Conservation (phyloP, 2,888 invertebrate genomes). For the Cetonia aurata region DNA sequence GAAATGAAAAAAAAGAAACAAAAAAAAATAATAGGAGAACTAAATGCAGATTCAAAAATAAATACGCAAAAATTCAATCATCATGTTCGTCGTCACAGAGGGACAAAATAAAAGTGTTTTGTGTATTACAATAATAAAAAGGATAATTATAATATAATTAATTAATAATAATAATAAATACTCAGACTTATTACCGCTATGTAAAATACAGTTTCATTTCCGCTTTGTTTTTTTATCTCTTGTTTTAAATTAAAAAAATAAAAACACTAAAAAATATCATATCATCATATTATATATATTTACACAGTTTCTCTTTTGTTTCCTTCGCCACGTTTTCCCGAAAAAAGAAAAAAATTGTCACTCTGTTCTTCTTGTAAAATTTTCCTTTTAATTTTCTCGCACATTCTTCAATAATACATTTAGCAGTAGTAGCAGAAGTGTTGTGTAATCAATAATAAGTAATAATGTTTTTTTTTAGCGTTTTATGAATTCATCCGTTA, state of each 20-base stretch:
- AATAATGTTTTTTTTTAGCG: no score
- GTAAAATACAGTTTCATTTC: conserved; percentile 56
- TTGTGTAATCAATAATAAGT: no score
- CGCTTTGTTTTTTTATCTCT: neutral
- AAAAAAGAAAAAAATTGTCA: conserved; percentile 41
- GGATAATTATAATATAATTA: conserved; percentile 7
- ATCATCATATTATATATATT: conserved; percentile 52
- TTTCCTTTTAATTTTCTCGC: conserved; percentile 25
- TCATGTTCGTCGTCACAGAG: conserved; percentile 20
- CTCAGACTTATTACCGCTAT: conserved; percentile 64
- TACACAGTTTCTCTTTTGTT: conserved; percentile 60
- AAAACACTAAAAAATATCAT: conserved; percentile 58
- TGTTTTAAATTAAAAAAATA: conserved; percentile 52
- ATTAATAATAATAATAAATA: conserved; percentile 63
- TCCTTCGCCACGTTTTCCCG: conserved; percentile 4
- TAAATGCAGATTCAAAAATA: conserved; percentile 58
- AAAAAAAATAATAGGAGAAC: conserved; percentile 49
- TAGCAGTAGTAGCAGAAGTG: conserved; percentile 23
- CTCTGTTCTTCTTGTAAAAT: conserved; percentile 26
- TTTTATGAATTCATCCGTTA: no score
- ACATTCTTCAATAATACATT: conserved; percentile 34
- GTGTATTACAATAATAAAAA: conserved; percentile 1
- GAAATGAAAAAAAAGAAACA: conserved; percentile 50
- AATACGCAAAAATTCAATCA: conserved; percentile 53
- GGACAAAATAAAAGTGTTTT: conserved; percentile 53